Evolutionary conservation across 2,113 vertebrate species (phyloP).

Genomic region (Alexandromys fortis): DNA sequence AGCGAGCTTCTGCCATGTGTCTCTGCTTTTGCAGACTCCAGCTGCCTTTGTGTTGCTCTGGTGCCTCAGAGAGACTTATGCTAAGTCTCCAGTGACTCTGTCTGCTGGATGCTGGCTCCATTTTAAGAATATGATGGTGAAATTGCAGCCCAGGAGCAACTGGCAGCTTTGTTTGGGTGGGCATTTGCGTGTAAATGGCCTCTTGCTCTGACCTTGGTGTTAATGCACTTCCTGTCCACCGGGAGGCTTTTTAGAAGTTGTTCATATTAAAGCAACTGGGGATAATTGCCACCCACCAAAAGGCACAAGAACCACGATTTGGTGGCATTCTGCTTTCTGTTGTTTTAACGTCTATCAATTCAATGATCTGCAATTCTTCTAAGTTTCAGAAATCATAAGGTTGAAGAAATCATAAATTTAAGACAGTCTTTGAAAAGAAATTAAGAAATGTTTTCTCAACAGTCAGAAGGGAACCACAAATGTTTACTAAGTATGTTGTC

Average conservation of each 20-base stretch:
- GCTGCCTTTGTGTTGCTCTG: neutral
- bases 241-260: neutral
- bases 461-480: constrained; percentile 25
- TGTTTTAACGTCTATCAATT: neutral
- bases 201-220: neutral
- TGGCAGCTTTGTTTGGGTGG: neutral
- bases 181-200: neutral
- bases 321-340: neutral
- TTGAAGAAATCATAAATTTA: constrained; percentile 14
- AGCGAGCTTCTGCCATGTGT: neutral
- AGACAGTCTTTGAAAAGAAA: constrained; percentile 25
- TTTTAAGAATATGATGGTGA: neutral
- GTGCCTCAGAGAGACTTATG: neutral
- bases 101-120: neutral
- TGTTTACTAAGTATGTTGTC: neutral
- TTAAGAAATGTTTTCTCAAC: neutral
- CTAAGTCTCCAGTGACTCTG: neutral
- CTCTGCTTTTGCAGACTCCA: neutral
- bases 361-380: neutral
- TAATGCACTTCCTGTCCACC: too few relatives aligned
- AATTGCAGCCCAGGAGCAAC: neutral
- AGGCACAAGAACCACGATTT: neutral
- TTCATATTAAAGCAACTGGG: neutral
- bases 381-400: constrained; percentile 17
- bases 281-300: neutral